Conservation (phyloP, 2,113 vertebrate species). For the Rhea pennata region DNA sequence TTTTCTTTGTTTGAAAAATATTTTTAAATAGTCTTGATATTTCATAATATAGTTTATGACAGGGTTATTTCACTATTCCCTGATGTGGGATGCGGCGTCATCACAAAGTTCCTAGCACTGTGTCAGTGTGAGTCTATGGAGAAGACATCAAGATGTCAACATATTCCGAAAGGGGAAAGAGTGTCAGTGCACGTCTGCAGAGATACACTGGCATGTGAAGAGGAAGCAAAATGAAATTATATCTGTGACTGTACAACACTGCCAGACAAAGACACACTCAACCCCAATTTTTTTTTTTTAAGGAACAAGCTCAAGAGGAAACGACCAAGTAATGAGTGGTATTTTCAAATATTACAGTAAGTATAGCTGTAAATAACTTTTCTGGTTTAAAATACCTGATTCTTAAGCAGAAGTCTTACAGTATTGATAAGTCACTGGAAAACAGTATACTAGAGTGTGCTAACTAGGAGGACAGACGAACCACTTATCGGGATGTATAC, state of each 20-base stretch:
- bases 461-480: background rate
- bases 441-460: background rate
- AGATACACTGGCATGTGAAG: background rate
- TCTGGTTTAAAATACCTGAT: background rate
- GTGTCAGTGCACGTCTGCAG: conserved; percentile 36
- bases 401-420: background rate
- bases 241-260: background rate
- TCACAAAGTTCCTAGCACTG: conserved; percentile 53
- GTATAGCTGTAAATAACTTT: background rate
- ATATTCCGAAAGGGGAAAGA: conserved; percentile 34
- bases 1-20: background rate
- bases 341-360: background rate
- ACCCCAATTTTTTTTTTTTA: background rate
- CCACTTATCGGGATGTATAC: too few species aligned
- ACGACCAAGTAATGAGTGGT: background rate
- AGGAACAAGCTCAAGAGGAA: background rate
- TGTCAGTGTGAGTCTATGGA: conserved; percentile 61
- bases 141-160: conserved; percentile 60
- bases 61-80: conserved; percentile 46
- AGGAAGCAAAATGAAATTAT: background rate
- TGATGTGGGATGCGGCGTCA: conserved; percentile 54
- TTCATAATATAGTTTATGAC: conserved; percentile 58
- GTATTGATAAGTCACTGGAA: background rate
- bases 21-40: conserved; percentile 37
- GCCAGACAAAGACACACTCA: background rate